A percentile compares a stretch with the other conserved stretches of the same genome.
Evolutionary conservation across 1,140 invertebrate genomes (phyloP).

Genomic region (Belonocnema kinseyi): DNA sequence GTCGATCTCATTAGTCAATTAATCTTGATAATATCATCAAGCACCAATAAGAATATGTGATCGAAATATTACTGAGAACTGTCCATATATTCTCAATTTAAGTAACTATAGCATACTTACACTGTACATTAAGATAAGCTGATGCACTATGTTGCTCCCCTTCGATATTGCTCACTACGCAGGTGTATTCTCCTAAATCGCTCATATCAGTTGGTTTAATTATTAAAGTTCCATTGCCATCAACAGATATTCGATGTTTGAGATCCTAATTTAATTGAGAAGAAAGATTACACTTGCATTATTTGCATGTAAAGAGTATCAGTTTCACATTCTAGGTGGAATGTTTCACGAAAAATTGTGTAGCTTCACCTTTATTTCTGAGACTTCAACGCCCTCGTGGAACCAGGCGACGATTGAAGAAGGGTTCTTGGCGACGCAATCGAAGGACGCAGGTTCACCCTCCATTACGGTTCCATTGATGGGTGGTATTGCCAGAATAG

Average conservation of each 20-base stretch:
- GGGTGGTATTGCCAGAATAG: conserved; percentile 88
- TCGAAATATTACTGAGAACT: too few relatives aligned
- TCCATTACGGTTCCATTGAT: conserved; percentile 92
- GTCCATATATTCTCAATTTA: too few relatives aligned
- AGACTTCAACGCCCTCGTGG: conserved; percentile 80
- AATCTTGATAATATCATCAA: too few relatives aligned
- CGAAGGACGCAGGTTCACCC: conserved; percentile 87
- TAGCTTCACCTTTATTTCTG: conserved; percentile 73
- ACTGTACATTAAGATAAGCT: conserved; percentile 96
- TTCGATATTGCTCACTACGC: conserved; percentile 87
- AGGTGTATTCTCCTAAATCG: conserved; percentile 93
- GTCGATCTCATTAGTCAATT: too few relatives aligned
- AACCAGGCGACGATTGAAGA: conserved; percentile 82
- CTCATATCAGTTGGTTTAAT: conserved; percentile 85
- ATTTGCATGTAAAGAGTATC: neutral
- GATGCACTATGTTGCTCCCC: conserved; percentile 89
- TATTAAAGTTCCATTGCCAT: conserved; percentile 84
- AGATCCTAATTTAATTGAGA: conserved; percentile 74
- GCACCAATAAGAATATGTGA: too few relatives aligned
- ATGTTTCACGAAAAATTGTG: neutral
- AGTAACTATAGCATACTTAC: conserved; percentile 77
- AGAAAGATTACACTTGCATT: neutral
- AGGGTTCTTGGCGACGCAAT: conserved; percentile 85
- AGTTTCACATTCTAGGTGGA: too few relatives aligned
- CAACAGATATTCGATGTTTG: conserved; percentile 78